Base-by-base conservation (phyloP, 2,797 vertebrate genomes). In the Chiroxiphia lanceolata region DNA sequence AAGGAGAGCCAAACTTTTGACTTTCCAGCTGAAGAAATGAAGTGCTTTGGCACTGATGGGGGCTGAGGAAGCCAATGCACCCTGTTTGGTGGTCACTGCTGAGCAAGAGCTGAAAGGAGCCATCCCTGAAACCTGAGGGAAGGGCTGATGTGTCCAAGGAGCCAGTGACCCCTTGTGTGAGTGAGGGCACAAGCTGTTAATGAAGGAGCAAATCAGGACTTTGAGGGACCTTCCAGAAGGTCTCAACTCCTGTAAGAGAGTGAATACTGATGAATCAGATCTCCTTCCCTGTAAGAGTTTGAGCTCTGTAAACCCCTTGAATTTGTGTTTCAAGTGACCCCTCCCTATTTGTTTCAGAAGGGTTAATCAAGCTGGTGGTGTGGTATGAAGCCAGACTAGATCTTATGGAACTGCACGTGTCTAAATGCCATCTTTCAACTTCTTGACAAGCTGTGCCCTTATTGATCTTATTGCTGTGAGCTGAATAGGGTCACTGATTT, bases 91-190 rank as follows among this genome's bases (percentile, higher is more conserved):
- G 83, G 33, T 38, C 42, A 17, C 38, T 31, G 67, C 27, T 22
- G 51, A 53, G 36, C 27, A 50, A 15, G 75, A 51, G 56, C 59
- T 76, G 14, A 19, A 11, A 40, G 17, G 45, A 94, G 26, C 60
- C 23, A 17, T 12, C 33, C 21, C 79, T 54, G 22, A 57, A 47
- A 77, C 0, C 4, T 7, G 23, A 15, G 29, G 38, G 44, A 47
- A 61, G 36, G 61, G 40, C n/a, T 42, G 68, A 10, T 20, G 38
- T 45, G 51, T 33, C 31, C 47, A 10, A 72, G 71, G 71, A 69
- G n/a, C 38, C 0, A 0, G 2, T 59, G 3, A 1, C 47, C 74
- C 60, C n/a, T 14, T n/a, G 47, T 34, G 34, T 25, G 57, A 33
- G n/a, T 18, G 42, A 50, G 75, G 31, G n/a, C 40, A 44, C 23